These are phyloP conservation scores for Erebia epiphron DNA, from an alignment of 2,888 invertebrate species.

Conservation along the genomic window DNA sequence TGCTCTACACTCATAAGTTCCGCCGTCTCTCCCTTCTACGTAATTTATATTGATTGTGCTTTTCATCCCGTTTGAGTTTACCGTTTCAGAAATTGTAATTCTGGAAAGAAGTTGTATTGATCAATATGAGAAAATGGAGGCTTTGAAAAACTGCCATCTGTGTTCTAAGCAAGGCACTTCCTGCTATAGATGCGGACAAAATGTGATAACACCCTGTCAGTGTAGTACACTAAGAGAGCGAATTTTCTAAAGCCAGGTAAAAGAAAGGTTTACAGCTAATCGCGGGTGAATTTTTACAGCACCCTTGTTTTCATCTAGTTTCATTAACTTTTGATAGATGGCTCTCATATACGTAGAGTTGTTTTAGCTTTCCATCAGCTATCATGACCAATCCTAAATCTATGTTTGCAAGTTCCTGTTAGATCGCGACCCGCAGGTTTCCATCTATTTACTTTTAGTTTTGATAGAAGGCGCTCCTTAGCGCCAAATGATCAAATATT, in stretches of 20 bases:
- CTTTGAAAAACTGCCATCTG: not conserved
- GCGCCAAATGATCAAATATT: too few species aligned
- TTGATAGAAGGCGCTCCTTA: too few species aligned
- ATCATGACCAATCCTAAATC: too few species aligned
- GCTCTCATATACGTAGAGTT: not conserved
- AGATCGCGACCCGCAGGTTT: too few species aligned
- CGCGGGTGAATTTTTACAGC: too few species aligned
- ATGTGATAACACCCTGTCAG: not conserved
- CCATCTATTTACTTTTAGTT: too few species aligned
- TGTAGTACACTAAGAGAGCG: too few species aligned
- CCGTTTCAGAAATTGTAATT: slow-evolving; percentile 67
- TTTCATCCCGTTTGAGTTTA: slow-evolving; percentile 65
- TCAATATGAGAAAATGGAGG: not conserved
- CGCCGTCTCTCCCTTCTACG: slow-evolving; percentile 71
- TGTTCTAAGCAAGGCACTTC: not conserved
- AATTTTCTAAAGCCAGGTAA: too few species aligned
- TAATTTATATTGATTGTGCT: slow-evolving; percentile 67
- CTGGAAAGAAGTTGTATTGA: slow-evolving; percentile 49
- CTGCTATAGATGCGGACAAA: too few species aligned
- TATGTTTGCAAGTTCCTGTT: too few species aligned
- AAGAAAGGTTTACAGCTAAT: too few species aligned
- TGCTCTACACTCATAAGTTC: slow-evolving; percentile 72
- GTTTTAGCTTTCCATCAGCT: too few species aligned
- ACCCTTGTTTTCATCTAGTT: not conserved
- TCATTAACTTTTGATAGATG: not conserved